Percentiles rank a stretch among this genome's conserved stretches.
phyloP scores from a whole-genome alignment of 2,113 vertebrate genomes.

The Lanius ludovicianus region DNA sequence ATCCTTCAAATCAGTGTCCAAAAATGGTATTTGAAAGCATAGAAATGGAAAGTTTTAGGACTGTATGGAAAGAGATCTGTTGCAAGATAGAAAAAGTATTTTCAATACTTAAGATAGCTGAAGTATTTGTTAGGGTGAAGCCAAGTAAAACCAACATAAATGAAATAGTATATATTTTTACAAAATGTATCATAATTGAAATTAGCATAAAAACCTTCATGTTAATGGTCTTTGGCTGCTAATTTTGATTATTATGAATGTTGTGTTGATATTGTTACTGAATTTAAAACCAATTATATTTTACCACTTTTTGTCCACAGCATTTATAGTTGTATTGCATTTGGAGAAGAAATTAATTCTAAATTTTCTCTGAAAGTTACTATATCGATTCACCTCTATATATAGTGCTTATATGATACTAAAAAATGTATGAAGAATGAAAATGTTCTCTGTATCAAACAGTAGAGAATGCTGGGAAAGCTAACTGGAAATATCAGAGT shows the following conservation, averaged over 20 bases:
- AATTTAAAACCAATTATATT: neutral
- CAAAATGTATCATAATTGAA: neutral
- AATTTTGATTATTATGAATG: neutral
- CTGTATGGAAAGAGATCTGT: neutral
- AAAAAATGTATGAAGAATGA: neutral
- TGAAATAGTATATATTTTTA: neutral
- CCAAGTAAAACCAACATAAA: neutral
- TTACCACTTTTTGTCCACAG: neutral
- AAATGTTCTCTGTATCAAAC: neutral
- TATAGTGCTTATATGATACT: neutral
- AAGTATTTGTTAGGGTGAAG: neutral
- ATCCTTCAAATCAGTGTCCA: neutral
- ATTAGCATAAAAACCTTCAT: neutral
- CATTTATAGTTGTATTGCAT: neutral
- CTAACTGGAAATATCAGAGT: neutral
- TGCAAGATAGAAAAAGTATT: neutral
- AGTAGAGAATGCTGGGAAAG: neutral
- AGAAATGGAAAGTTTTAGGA: neutral
- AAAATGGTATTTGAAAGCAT: neutral
- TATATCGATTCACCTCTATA: neutral
- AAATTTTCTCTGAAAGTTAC: neutral
- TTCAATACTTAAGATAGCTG: neutral
- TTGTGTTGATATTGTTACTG: neutral
- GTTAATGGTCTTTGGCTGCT: neutral
- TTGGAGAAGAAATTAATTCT: neutral